Conservation (phyloP, 2,797 vertebrate genomes). For the Phrynocephalus guinanensis region DNA sequence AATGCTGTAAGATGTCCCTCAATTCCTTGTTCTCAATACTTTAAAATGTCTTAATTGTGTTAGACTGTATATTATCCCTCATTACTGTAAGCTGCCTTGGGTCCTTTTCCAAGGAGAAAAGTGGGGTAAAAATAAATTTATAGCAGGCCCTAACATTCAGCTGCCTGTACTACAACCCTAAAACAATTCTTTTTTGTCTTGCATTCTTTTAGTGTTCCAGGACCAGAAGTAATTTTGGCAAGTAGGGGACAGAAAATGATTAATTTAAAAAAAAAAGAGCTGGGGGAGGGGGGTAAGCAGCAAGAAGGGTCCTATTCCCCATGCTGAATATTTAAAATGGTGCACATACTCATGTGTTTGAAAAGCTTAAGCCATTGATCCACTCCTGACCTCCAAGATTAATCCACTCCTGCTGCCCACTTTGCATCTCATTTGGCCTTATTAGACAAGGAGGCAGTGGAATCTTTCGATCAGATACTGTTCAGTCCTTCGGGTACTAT, state of each 20-base stretch:
- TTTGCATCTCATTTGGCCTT: background rate
- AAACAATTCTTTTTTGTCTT: background rate
- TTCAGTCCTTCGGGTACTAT: background rate
- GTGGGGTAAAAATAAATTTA: background rate
- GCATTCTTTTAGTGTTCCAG: background rate
- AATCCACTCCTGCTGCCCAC: background rate
- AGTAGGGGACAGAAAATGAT: background rate
- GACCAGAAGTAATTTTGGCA: background rate
- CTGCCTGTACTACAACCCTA: background rate
- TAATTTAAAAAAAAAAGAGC: background rate
- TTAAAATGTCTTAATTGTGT: too few species aligned
- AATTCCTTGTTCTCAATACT: too few species aligned
- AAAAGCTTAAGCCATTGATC: background rate
- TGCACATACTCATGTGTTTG: background rate
- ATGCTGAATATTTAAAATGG: background rate
- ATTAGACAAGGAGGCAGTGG: background rate
- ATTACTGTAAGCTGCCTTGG: too few species aligned
- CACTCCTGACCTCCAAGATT: background rate
- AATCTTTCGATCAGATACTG: background rate
- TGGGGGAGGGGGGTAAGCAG: background rate
- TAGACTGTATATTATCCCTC: too few species aligned
- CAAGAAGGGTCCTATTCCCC: background rate
- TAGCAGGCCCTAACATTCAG: background rate
- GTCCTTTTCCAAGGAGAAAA: too few species aligned
- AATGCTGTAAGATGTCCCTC: too few species aligned